A percentile compares a stretch with the other conserved stretches of the same genome.
phyloP scores from a whole-genome alignment of 30 jellyfish, hydroid and myxozoan genomes.

The Aurelia sp. region DNA sequence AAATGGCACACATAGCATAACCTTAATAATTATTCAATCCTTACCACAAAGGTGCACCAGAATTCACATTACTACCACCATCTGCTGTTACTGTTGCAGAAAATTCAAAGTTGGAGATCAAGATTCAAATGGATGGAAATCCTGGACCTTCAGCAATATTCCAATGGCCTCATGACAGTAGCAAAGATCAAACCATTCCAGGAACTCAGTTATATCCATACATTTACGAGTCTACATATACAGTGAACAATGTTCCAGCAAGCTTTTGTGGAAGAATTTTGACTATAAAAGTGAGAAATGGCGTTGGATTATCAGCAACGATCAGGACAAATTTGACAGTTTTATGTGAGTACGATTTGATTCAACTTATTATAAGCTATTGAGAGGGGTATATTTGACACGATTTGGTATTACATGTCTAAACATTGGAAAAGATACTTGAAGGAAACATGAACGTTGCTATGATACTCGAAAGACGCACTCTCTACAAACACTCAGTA shows the following conservation, averaged over 20 bases:
- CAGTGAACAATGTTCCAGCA: conserved; percentile 11
- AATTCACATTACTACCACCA: conserved; percentile 2
- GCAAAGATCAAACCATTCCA: not conserved
- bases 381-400: too few relatives aligned
- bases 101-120: conserved; percentile 11
- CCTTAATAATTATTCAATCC: too few relatives aligned
- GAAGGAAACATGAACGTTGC: too few relatives aligned
- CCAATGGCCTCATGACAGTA: conserved; percentile 22
- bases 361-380: too few relatives aligned
- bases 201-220: conserved; percentile 5
- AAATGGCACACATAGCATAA: too few relatives aligned
- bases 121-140: conserved; percentile 33
- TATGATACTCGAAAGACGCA: too few relatives aligned
- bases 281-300: conserved; percentile 7
- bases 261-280: conserved; percentile 40
- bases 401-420: too few relatives aligned
- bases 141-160: conserved; percentile 45
- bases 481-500: too few relatives aligned
- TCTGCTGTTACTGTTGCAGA: not conserved
- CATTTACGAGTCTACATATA: conserved; percentile 1
- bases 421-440: too few relatives aligned
- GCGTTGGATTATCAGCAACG: too few relatives aligned
- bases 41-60: conserved; percentile 15
- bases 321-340: too few relatives aligned
- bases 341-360: too few relatives aligned